Base-by-base conservation (phyloP, 2,888 invertebrate genomes). In the Siphlonurus alternatus region DNA sequence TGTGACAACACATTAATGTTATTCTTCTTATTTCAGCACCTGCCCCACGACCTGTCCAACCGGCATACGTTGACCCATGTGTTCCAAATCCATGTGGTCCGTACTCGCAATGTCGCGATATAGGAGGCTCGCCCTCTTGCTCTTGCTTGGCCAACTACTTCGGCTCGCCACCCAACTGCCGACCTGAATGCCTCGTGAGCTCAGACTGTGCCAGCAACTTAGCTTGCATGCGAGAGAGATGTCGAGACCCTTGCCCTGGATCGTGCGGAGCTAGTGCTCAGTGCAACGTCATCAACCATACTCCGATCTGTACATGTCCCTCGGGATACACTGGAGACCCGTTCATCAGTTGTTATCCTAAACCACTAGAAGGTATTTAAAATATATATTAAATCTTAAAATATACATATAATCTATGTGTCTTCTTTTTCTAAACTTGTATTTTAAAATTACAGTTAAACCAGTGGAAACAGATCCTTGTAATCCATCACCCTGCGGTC, bases 211-310 rank as follows among this genome's bases (percentile, higher is more conserved):
- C 82, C 5, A 81, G 82, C 67, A 83, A 85, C 71, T 78, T 82
- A 69, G 87, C 89, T 7, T 89, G 89, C 71, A 82, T 87, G n/a
- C 81, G 83, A 70, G 81, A 85, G 74, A 86, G 82, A 74, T 88
- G 88, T 72, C 77, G 79, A 53, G 86, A 90, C 74, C 89, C 89
- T n/a, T 91, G 90, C 70, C 86, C 86, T 7, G 89, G 89, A 15
- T 86, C 86, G 3, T 91, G 85, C 72, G 84, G 85, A 66, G 73
- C 77, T 69, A 80, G 81, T 68, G 81, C 88, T 65, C 71, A 80
- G 68, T 83, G 87, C 72, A 75, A 74, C 60, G 86, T 89, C 3
- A 80, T 84, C 67, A 87, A 85, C 72, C 88, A 90, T 70, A 84
- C 80, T 65, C 88, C 90, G 1, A 82, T 83, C 62, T 92, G 90